phyloP scores from a whole-genome alignment of 1,140 invertebrate species.

The Pantala flavescens region DNA sequence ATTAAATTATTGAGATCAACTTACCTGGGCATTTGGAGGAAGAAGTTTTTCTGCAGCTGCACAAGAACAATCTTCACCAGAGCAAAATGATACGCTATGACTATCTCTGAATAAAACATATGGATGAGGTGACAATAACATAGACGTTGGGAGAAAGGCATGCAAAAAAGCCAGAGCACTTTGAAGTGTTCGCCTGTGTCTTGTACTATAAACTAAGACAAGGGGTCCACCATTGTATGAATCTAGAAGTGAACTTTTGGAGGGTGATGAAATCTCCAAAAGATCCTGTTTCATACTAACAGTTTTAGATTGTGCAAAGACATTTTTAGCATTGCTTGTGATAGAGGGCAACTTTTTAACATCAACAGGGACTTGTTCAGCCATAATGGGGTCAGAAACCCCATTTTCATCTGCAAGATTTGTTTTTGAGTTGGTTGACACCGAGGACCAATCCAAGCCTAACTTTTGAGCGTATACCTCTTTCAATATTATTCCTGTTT shows the following conservation, averaged over 20 bases:
- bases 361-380: not conserved
- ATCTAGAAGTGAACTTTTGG: not conserved
- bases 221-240: not conserved
- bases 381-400: not conserved
- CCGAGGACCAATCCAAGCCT: conserved; percentile 31
- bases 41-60: conserved; percentile 48
- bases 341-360: not conserved
- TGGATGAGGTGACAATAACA: conserved; percentile 27
- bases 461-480: conserved; percentile 54
- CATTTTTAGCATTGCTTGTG: not conserved
- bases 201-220: conserved; percentile 59
- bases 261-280: not conserved
- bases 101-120: conserved; percentile 52
- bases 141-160: conserved; percentile 49
- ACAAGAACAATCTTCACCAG: conserved; percentile 63
- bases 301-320: not conserved
- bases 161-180: conserved; percentile 72
- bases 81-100: conserved; percentile 75
- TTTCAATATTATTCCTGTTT: conserved; percentile 58
- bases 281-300: not conserved
- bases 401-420: not conserved
- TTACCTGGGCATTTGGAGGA: not conserved
- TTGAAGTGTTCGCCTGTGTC: conserved; percentile 79
- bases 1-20: not conserved
- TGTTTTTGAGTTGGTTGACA: not conserved